These are phyloP conservation scores for Lateolabrax maculatus DNA, from an alignment of 2,797 vertebrate species.

Conservation along the genomic window DNA sequence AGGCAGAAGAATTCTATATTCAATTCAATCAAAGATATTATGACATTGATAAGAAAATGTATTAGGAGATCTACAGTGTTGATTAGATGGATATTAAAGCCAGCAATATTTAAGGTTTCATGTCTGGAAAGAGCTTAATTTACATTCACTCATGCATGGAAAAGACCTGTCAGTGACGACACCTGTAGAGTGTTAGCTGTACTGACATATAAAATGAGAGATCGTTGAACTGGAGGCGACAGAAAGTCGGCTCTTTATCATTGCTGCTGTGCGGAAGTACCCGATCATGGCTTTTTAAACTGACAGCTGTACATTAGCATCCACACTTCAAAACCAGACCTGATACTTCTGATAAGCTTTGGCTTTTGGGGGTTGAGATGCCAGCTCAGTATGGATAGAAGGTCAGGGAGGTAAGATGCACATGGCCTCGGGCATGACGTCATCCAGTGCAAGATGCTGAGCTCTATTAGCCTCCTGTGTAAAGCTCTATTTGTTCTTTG, in stretches of 20 bases:
- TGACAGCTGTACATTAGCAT: neutral
- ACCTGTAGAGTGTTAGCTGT: neutral
- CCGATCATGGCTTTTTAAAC: neutral
- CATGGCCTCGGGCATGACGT: constrained; percentile 30
- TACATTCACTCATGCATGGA: neutral
- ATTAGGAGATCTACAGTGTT: neutral
- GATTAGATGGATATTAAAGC: neutral
- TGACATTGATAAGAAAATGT: neutral
- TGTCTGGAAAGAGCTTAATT: neutral
- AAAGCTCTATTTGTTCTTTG: constrained; percentile 58
- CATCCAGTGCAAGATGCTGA: constrained; percentile 10
- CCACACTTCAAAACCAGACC: neutral
- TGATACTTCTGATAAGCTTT: neutral
- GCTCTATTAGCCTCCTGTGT: constrained; percentile 60
- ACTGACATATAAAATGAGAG: neutral
- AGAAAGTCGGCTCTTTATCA: neutral
- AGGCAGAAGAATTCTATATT: neutral
- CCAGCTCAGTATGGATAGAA: neutral
- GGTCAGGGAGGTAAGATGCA: neutral
- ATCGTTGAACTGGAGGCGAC: neutral
- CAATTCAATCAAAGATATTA: neutral
- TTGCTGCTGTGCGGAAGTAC: neutral
- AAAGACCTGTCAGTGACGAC: neutral
- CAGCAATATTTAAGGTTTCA: neutral
- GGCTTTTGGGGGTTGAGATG: neutral